Percentiles rank a stretch among this genome's conserved stretches.
Evolutionary conservation across 2,797 vertebrate genomes (phyloP).

Genomic region (Leucoraja ocellata): DNA sequence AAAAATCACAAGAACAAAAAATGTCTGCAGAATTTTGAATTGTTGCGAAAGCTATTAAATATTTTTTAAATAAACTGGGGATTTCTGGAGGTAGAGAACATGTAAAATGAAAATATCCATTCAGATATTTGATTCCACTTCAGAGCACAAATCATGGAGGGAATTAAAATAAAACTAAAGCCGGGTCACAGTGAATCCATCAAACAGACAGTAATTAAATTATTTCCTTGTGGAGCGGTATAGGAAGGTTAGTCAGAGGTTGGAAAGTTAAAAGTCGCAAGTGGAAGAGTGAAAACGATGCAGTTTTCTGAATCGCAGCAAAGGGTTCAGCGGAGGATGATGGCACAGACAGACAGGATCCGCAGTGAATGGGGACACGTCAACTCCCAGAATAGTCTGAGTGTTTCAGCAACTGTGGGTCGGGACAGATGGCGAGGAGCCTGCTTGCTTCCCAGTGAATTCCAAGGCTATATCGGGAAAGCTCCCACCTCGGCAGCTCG

Average conservation of each 20-base stretch:
- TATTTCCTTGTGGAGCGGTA: not conserved
- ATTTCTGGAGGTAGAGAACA: not conserved
- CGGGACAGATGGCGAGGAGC: not conserved
- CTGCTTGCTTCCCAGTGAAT: slow-evolving; percentile 13
- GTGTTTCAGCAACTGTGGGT: not conserved
- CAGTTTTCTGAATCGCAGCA: slow-evolving; percentile 40
- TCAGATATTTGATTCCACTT: not conserved
- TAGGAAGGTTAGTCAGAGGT: not conserved
- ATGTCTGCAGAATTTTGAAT: not conserved
- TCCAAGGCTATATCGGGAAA: not conserved
- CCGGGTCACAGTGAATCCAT: not conserved
- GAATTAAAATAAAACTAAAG: not conserved
- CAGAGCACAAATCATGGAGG: not conserved
- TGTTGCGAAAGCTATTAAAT: not conserved
- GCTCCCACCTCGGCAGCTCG: not conserved
- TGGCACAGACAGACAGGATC: slow-evolving; percentile 46
- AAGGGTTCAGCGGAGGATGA: slow-evolving; percentile 45
- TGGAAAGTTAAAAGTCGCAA: slow-evolving; percentile 25
- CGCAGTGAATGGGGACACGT: slow-evolving; percentile 27
- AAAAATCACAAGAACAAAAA: not conserved
- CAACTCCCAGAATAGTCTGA: slow-evolving; percentile 36
- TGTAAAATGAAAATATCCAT: not conserved
- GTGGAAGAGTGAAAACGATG: slow-evolving; percentile 39
- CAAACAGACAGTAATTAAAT: not conserved
- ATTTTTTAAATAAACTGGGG: not conserved